phyloP scores from a whole-genome alignment of 2,888 invertebrate genomes.

The Aphodius sticticus region DNA sequence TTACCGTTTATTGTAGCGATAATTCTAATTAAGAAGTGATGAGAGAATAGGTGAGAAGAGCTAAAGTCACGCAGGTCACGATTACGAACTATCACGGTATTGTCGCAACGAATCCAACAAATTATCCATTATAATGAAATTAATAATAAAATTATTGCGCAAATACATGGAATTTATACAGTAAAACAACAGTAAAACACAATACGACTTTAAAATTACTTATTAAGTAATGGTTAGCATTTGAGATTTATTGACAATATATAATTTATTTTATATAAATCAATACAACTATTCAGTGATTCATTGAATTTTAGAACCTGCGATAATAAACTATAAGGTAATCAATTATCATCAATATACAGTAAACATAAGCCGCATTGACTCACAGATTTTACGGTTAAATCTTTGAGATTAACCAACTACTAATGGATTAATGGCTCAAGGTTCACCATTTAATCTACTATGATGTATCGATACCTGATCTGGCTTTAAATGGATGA shows the following conservation, averaged over 20 bases:
- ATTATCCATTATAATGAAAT: background rate
- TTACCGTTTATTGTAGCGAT: background rate
- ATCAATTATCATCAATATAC: too few species aligned
- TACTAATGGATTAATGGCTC: background rate
- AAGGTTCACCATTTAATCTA: background rate
- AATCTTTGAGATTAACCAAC: background rate
- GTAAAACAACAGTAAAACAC: background rate
- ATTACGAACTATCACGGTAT: background rate
- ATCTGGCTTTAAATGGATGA: background rate
- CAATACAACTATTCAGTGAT: background rate
- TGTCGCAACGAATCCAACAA: background rate
- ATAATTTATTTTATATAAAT: background rate
- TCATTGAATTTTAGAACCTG: too few species aligned
- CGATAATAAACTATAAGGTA: too few species aligned
- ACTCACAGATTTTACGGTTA: background rate
- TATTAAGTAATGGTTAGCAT: background rate
- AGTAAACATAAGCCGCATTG: too few species aligned
- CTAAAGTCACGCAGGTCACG: background rate
- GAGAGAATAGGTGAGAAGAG: background rate
- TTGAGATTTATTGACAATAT: background rate
- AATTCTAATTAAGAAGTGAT: background rate
- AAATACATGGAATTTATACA: too few species aligned
- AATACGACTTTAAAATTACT: background rate
- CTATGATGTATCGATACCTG: background rate
- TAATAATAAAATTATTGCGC: background rate